Evolutionary conservation across 2,888 invertebrate species (phyloP).

Genomic region (Drosophila cracens): DNA sequence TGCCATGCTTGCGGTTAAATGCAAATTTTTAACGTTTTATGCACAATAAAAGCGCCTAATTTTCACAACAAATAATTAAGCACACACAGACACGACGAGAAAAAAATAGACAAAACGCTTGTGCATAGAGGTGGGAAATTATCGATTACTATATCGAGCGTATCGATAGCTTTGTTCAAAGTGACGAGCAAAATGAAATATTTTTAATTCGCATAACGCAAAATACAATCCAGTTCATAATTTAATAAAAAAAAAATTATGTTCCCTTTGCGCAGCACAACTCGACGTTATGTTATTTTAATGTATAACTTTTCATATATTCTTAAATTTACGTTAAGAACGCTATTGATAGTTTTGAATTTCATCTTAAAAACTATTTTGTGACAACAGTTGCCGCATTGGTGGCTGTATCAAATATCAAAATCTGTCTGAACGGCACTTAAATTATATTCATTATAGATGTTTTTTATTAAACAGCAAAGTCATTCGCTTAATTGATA

Average conservation of each 20-base stretch:
- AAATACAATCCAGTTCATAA: not conserved
- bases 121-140: conserved; percentile 36
- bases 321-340: not conserved
- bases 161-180: conserved; percentile 18
- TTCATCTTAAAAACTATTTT: not conserved
- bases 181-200: not conserved
- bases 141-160: conserved; percentile 18
- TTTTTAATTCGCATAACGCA: not conserved
- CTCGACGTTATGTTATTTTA: not conserved
- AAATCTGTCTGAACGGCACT: conserved; percentile 17
- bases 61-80: conserved; percentile 75
- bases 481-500: not conserved
- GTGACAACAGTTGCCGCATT: conserved; percentile 23
- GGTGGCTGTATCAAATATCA: conserved; percentile 60
- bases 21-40: conserved; percentile 64
- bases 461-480: not conserved
- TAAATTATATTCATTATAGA: not conserved
- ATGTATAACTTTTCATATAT: not conserved
- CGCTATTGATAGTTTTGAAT: conserved; percentile 1
- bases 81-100: conserved; percentile 78
- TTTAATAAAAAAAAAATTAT: not conserved
- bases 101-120: conserved; percentile 65
- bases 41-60: conserved; percentile 71
- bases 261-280: not conserved
- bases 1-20: conserved; percentile 87